Evolutionary conservation across 2,113 vertebrate genomes (phyloP), one percentile per base, ranked within the genome.

Genomic region (Pomatostomus ruficeps): DNA sequence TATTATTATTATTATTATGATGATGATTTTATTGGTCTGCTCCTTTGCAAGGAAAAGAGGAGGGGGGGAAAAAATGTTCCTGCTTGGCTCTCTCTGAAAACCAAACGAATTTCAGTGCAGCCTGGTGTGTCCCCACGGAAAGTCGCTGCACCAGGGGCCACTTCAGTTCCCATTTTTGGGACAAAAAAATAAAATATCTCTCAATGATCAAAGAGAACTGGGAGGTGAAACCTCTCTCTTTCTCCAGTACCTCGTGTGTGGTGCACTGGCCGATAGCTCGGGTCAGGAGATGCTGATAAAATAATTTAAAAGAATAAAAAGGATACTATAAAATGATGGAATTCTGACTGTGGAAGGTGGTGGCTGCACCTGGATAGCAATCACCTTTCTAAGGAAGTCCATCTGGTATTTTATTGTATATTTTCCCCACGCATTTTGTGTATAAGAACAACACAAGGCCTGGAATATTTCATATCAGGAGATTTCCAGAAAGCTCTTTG

Each of bases 301-400:
- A 3, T 28, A 88, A 59, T 31, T 59, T 77, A 67, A 85, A 83
- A 79, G 70, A 89, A 66, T 21, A 46, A n/a, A n/a, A n/a, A n/a
- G n/a, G n/a, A n/a, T n/a, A n/a, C n/a, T n/a, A n/a, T 83, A 80
- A 94, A 95, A 77, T 67, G 38, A 94, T 88, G 78, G 63, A 94
- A 77, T 90, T 36, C 16, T 74, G 65, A 71, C 40, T 85, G 23
- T 33, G 55, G 49, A 70, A 81, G 89, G 68, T 49, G n/a, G 68
- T 62, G 31, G 80, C 65, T 84, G 66, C 72, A 93, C 85, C 92
- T 92, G 88, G 68, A 31, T 5, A 65, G 25, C 28, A 88, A 88
- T 63, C 76, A 54, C 1, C 3, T 92, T 91, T 86, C 88, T 81
- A 84, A 95, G 78, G 65, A 96, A 93, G 95, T 84, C 68, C 68